These are phyloP conservation scores for Andricus curvator DNA, from an alignment of 2,888 invertebrate species.

Conservation along the genomic window DNA sequence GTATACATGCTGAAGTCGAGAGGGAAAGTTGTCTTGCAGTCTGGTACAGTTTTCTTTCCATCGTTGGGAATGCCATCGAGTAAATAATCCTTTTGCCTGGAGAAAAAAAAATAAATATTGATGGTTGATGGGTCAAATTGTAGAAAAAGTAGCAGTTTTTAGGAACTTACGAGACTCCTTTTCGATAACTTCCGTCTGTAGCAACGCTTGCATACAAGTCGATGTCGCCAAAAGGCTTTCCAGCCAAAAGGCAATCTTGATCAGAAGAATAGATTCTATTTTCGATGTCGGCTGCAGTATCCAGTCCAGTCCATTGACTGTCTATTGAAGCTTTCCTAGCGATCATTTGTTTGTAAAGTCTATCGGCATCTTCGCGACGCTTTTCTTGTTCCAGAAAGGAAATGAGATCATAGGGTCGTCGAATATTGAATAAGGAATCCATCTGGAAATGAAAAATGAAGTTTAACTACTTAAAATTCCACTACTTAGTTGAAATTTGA, in stretches of 20 bases:
- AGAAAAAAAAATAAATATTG: neutral
- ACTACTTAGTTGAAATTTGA: too few relatives aligned
- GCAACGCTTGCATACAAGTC: constrained; percentile 84
- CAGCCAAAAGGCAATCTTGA: constrained; percentile 83
- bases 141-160: neutral
- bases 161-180: constrained; percentile 76
- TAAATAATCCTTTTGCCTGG: constrained; percentile 62
- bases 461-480: too few relatives aligned
- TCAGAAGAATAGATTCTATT: constrained; percentile 82
- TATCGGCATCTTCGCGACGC: constrained; percentile 82
- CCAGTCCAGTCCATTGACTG: constrained; percentile 80
- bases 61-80: constrained; percentile 71
- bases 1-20: constrained; percentile 83
- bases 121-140: neutral
- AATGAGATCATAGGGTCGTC: constrained; percentile 86
- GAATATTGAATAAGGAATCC: constrained; percentile 86
- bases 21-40: constrained; percentile 83
- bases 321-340: constrained; percentile 84
- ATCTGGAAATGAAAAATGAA: constrained; percentile 77
- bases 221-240: constrained; percentile 82
- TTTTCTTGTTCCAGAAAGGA: constrained; percentile 88
- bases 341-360: constrained; percentile 83
- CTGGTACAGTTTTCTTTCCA: constrained; percentile 78
- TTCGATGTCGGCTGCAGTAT: constrained; percentile 83
- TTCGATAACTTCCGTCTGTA: constrained; percentile 80